Evolutionary conservation across 2,888 invertebrate genomes (phyloP).

Genomic region (Trissoscelio sp.): DNA sequence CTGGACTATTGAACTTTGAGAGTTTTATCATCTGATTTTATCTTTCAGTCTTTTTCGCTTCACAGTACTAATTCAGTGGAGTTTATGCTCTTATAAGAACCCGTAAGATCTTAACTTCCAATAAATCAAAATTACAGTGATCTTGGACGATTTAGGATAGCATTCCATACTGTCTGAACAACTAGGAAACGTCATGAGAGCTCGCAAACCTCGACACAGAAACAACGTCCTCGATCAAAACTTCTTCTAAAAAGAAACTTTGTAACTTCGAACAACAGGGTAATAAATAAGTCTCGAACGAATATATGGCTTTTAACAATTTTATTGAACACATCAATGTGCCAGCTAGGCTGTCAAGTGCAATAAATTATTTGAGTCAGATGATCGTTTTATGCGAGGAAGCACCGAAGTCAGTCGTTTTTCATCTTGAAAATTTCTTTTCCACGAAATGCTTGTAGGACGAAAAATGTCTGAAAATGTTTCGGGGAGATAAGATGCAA

Average conservation of each 20-base stretch:
- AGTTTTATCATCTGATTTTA: conserved; percentile 11
- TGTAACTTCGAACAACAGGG: conserved; percentile 25
- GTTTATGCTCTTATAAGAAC: conserved; percentile 9
- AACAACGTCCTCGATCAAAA: neutral
- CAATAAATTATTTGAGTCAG: conserved; percentile 22
- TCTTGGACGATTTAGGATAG: conserved; percentile 24
- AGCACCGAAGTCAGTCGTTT: conserved; percentile 3
- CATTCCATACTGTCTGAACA: conserved; percentile 18
- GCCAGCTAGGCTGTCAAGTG: conserved; percentile 2
- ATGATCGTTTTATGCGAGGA: conserved; percentile 31
- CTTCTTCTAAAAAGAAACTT: conserved; percentile 10
- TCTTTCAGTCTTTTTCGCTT: neutral
- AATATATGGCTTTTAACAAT: conserved; percentile 22
- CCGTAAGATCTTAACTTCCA: conserved; percentile 12
- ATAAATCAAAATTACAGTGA: conserved; percentile 51
- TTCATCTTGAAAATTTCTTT: conserved; percentile 12
- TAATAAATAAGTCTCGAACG: conserved; percentile 33
- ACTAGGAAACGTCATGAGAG: conserved; percentile 14
- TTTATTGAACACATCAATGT: conserved; percentile 22
- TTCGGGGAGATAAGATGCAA: conserved; percentile 33
- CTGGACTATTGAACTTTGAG: conserved; percentile 6
- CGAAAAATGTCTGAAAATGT: conserved; percentile 25
- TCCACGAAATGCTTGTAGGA: conserved; percentile 4
- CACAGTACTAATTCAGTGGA: conserved; percentile 27
- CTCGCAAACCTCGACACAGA: conserved; percentile 8